Percentiles rank a stretch among this genome's conserved stretches.
Evolutionary conservation across 2,888 invertebrate species (phyloP).

Genomic region (Aplocera efformata): DNA sequence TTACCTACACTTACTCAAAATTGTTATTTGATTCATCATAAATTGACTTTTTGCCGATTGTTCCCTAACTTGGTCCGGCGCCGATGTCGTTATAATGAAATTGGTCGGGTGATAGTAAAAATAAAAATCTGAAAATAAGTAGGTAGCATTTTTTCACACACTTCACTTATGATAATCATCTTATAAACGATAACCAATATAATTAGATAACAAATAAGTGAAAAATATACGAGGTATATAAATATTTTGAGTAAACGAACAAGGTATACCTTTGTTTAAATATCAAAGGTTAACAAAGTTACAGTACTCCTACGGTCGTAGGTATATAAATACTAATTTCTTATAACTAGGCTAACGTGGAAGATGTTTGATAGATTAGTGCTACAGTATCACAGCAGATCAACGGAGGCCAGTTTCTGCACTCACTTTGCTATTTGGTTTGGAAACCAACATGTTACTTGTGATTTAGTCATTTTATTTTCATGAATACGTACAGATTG

Average conservation of each 20-base stretch:
- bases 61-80: conserved; percentile 66
- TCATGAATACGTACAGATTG: conserved; percentile 29
- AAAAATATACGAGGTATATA: conserved; percentile 60
- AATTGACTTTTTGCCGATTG: conserved; percentile 59
- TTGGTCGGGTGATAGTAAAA: conserved; percentile 76
- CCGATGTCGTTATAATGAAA: conserved; percentile 61
- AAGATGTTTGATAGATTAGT: conserved; percentile 71
- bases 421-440: conserved; percentile 37
- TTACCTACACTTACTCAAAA: conserved; percentile 64
- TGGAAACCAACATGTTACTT: conserved; percentile 22
- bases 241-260: conserved; percentile 67
- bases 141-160: conserved; percentile 78
- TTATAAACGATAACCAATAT: conserved; percentile 67
- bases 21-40: conserved; percentile 52
- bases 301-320: conserved; percentile 60
- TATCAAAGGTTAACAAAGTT: conserved; percentile 75
- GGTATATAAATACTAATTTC: conserved; percentile 69
- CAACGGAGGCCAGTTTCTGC: conserved; percentile 59
- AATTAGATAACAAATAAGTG: conserved; percentile 60
- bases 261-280: conserved; percentile 64
- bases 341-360: conserved; percentile 74
- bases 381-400: conserved; percentile 78
- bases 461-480: conserved; percentile 3
- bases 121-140: conserved; percentile 80
- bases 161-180: conserved; percentile 66